Percentiles rank a stretch among this genome's conserved stretches.
Conservation (phyloP, 2,113 vertebrate genomes). For the Echinops telfairi region DNA sequence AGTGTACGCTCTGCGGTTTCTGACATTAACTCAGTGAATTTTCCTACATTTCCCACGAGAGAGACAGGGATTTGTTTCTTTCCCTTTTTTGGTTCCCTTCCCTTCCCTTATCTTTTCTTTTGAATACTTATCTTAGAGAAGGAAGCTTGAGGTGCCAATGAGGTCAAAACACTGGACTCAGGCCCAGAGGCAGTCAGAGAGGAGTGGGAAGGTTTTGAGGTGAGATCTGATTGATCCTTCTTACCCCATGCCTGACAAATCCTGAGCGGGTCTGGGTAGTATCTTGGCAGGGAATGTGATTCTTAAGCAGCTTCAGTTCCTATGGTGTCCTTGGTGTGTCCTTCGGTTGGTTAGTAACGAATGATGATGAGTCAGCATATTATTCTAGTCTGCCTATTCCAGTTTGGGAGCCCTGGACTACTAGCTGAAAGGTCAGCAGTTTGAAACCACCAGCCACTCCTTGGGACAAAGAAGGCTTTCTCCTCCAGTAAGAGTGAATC, state of each 20-base stretch:
- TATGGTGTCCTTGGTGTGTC: not conserved
- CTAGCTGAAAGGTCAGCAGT: no score
- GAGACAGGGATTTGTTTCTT: not conserved
- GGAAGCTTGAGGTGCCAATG: not conserved
- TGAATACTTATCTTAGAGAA: not conserved
- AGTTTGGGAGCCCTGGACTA: not conserved
- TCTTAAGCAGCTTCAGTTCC: constrained; percentile 20
- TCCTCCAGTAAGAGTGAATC: no score
- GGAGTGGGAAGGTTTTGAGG: not conserved
- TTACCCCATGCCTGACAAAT: not conserved
- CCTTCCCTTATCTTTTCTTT: not conserved
- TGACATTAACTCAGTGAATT: not conserved
- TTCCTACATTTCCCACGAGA: not conserved
- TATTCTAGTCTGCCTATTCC: not conserved
- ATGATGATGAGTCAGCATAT: not conserved
- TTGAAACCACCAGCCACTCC: no score
- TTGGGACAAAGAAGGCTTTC: no score
- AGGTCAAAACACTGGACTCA: not conserved
- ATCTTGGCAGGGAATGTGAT: not conserved
- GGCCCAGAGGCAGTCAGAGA: not conserved
- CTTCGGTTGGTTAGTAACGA: not conserved
- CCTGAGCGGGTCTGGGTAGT: not conserved
- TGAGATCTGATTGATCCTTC: not conserved
- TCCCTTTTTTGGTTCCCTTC: no score
- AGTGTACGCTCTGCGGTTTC: not conserved